Evolutionary conservation across 2,888 invertebrate genomes (phyloP).

Genomic region (Asteroscopus sphinx): DNA sequence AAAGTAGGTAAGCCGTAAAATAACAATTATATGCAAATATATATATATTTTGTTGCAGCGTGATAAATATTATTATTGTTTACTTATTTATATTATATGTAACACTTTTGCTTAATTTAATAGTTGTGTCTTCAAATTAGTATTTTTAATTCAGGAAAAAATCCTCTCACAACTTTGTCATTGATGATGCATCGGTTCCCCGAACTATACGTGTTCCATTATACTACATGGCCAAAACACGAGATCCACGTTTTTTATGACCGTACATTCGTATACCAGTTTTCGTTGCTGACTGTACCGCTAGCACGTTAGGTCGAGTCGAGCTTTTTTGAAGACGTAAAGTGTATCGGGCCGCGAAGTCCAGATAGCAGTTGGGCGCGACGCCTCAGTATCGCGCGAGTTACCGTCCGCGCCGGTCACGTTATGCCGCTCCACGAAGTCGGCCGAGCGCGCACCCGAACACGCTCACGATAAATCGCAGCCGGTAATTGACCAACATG

Average conservation of each 20-base stretch:
- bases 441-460: constrained; percentile 69
- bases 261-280: constrained; percentile 63
- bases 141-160: constrained; percentile 41
- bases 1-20: constrained; percentile 36
- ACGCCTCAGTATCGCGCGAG: constrained; percentile 82
- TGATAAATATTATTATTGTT: constrained; percentile 26
- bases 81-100: constrained; percentile 12
- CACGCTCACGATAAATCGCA: constrained; percentile 78
- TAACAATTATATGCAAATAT: constrained; percentile 18
- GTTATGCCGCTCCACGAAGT: constrained; percentile 68
- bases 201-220: constrained; percentile 50
- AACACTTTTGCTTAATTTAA: constrained; percentile 32
- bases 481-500: constrained; percentile 75
- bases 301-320: constrained; percentile 58
- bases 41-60: constrained; percentile 15
- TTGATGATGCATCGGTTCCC: constrained; percentile 59
- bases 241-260: constrained; percentile 57
- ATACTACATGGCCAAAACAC: constrained; percentile 55
- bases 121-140: constrained; percentile 29
- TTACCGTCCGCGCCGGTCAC: constrained; percentile 74
- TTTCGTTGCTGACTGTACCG: constrained; percentile 64
- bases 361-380: constrained; percentile 68
- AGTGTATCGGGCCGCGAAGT: constrained; percentile 71
- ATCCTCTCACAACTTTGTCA: constrained; percentile 51
- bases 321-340: constrained; percentile 76